These are phyloP conservation scores for Bos taurus DNA, from an alignment of 2,113 vertebrate species.

Conservation along the genomic window DNA sequence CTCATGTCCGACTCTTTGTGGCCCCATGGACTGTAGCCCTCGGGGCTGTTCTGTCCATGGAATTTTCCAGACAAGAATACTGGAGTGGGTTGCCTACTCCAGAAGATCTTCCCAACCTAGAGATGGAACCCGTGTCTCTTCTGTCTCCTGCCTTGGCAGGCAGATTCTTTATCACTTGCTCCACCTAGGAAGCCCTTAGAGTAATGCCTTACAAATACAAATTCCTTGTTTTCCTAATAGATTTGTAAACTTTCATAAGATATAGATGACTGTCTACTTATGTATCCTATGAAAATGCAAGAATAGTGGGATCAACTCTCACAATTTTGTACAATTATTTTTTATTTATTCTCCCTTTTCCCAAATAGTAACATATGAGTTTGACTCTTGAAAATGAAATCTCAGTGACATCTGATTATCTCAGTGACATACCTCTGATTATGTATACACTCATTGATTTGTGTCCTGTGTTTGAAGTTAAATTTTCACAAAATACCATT, in stretches of 20 bases:
- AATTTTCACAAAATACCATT: not conserved
- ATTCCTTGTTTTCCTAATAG: not conserved
- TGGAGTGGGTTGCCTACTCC: not conserved
- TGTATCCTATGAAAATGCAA: not conserved
- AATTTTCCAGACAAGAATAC: not conserved
- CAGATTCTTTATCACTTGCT: not conserved
- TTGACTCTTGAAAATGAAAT: not conserved
- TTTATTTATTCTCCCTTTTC: not conserved
- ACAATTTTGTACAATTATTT: not conserved
- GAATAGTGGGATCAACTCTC: not conserved
- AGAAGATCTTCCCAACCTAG: not conserved
- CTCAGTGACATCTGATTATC: not conserved
- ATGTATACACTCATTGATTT: not conserved
- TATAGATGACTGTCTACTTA: not conserved
- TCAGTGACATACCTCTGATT: not conserved
- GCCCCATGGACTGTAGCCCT: not conserved
- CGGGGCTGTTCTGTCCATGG: accelerated
- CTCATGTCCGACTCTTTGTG: not conserved
- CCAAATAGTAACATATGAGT: not conserved
- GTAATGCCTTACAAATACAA: not conserved
- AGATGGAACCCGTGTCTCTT: not conserved
- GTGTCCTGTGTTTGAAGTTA: not conserved
- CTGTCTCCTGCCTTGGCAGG: not conserved
- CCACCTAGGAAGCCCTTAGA: not conserved
- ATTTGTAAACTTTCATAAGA: not conserved